Evolutionary conservation across 2,797 vertebrate genomes (phyloP), one percentile per base, ranked within the genome.

Genomic region (Darevskia mixta): DNA sequence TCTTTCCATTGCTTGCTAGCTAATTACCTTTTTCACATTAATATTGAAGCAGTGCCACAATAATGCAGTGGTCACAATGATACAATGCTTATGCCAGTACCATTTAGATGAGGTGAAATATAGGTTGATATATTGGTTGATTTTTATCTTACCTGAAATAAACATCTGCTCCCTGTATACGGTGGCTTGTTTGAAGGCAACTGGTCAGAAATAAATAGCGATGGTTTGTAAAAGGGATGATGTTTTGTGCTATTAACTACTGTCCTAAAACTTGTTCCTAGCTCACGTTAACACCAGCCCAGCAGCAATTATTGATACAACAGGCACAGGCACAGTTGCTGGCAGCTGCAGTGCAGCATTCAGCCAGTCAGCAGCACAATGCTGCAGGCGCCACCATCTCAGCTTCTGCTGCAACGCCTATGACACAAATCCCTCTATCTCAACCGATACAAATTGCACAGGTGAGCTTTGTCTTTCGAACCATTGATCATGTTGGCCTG

Each of bases 251-350:
- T 87, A 86, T 90, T 95, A 93, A 93, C 89, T 69, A 75, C 83
- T 90, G 20, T 93, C 95, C 92, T 95, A 61, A 87, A 89, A 82
- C 71, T 94, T 96, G 76, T 92, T 95, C 95, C 43, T 91, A 99
- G 99, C 97, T 99, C 95, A 98, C 98, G 83, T 96, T 99, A 97
- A 99, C 98, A 94, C 98, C 99, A 83, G 98, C 98, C 49, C 99
- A 99, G 96, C 99, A 99, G 96, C 99, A 99, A 97, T 90, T 99
- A 95, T 96, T 99, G 89, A 95, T 99, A 91, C 99, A 99, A 96
- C 99, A 99, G 97, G 99, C 99, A 71, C 99, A 99, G 96, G 99
- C 99, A 67, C 99, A 99, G 97, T 97, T 99, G 94, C 98, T 99
- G 96, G 99, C 98, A 9, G 97, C 97, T 61, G 99, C 99, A 79